Percentiles rank a stretch among this genome's conserved stretches.
phyloP scores from a whole-genome alignment of 2,888 invertebrate genomes.

The Tricholauxania praeusta region DNA sequence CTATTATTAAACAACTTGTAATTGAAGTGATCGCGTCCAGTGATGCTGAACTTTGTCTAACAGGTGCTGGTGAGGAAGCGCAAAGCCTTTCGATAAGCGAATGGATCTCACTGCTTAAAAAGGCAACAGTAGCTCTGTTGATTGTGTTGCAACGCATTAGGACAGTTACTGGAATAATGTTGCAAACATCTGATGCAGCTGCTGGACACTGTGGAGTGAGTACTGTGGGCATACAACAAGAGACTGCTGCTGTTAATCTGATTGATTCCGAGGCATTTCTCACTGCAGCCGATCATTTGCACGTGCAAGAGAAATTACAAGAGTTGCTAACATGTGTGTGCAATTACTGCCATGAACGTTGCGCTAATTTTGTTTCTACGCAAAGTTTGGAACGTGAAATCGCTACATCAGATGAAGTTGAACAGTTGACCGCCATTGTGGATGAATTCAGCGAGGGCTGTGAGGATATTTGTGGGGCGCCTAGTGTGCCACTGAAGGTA shows the following conservation, averaged over 20 bases:
- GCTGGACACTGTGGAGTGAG: slow-evolving; percentile 70
- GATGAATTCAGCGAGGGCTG: slow-evolving; percentile 83
- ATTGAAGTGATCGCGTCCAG: slow-evolving; percentile 79
- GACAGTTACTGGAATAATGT: slow-evolving; percentile 81
- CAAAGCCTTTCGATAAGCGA: slow-evolving; percentile 75
- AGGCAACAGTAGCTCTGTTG: slow-evolving; percentile 75
- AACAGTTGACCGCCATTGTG: slow-evolving; percentile 80
- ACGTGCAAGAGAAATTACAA: slow-evolving; percentile 78
- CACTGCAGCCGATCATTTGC: slow-evolving; percentile 76
- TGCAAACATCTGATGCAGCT: slow-evolving; percentile 78
- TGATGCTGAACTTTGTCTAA: slow-evolving; percentile 71
- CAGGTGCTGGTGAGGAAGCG: slow-evolving; percentile 69
- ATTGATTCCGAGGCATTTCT: slow-evolving; percentile 79
- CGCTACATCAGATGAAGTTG: slow-evolving; percentile 81
- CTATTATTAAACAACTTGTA: slow-evolving; percentile 88
- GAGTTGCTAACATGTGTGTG: slow-evolving; percentile 86
- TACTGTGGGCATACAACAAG: slow-evolving; percentile 55
- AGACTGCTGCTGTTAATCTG: slow-evolving; percentile 68
- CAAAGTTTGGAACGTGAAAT: slow-evolving; percentile 78
- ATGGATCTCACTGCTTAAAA: slow-evolving; percentile 77
- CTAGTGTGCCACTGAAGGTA: slow-evolving; percentile 81
- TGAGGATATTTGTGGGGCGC: slow-evolving; percentile 79
- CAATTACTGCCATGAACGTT: slow-evolving; percentile 92
- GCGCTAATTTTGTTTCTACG: slow-evolving; percentile 88
- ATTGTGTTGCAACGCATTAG: slow-evolving; percentile 81